Percentiles rank a stretch among this genome's conserved stretches.
phyloP scores from a whole-genome alignment of 2,797 vertebrate species.

The Periparus ater region DNA sequence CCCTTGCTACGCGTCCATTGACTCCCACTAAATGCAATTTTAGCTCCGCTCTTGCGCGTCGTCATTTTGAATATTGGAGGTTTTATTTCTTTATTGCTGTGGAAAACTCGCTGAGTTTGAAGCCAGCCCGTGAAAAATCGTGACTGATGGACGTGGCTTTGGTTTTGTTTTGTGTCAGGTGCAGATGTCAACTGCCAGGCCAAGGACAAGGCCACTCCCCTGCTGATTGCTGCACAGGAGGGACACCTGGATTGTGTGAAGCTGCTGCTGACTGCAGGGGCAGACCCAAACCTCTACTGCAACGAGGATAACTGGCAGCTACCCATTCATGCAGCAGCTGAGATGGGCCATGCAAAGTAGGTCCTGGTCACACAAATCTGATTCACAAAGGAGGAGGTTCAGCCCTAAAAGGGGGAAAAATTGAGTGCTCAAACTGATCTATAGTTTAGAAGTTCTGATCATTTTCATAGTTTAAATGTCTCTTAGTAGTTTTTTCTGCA shows the following conservation, averaged over 20 bases:
- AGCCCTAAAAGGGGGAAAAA: background rate
- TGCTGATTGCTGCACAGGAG: conserved; percentile 94
- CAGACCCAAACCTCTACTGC: conserved; percentile 88
- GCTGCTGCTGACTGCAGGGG: conserved; percentile 81
- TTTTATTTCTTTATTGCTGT: background rate
- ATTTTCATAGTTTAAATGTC: background rate
- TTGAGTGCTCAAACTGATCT: background rate
- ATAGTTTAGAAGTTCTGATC: background rate
- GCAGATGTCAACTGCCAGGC: conserved; percentile 87
- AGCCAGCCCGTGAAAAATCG: background rate
- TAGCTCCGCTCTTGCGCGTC: background rate
- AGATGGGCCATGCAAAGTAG: conserved; percentile 88
- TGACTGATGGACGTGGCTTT: background rate
- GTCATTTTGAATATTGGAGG: fast-evolving
- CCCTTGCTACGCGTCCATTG: background rate
- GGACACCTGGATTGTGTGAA: conserved; percentile 87
- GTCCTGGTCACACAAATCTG: background rate
- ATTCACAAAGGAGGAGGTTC: background rate
- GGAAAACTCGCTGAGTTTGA: background rate
- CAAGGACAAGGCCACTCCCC: conserved; percentile 88
- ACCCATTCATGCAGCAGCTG: conserved; percentile 90
- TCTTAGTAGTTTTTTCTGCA: background rate
- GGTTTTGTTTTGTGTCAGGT: conserved; percentile 72
- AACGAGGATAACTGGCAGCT: conserved; percentile 87
- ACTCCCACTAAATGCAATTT: background rate